Evolutionary conservation across 1,140 invertebrate species (phyloP), one percentile per base, ranked within the genome.

Genomic region (Ceratina calcarata): DNA sequence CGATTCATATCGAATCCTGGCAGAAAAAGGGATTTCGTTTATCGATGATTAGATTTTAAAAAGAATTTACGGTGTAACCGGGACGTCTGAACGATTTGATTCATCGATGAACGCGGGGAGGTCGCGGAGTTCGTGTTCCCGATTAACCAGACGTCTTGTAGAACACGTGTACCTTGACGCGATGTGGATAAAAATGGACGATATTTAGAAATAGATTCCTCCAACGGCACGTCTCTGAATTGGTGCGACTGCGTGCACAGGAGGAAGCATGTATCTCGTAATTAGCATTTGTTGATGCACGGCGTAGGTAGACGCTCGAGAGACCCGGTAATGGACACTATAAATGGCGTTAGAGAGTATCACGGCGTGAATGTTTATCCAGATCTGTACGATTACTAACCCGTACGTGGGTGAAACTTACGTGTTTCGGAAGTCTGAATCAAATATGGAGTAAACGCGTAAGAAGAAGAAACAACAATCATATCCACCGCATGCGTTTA

Each of bases 161-260:
- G 49, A 55, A 66, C 72, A 37, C 32, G 49, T 66, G 61, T 66
- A 65, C 4, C 57, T 8, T 3, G 27, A 27, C 66, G 22, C 18
- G 49, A 10, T n/a, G 66, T 13, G 10, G 51, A 69, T 57, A 70
- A 70, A 70, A 70, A 70, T 70, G n/a, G 13, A 37, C 4, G 67
- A 57, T 70, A 70, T 20, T 57, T 70, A 37, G 67, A 70, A 57
- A 70, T 57, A 70, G 67, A 32, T 51, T 32, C 22, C 3, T 8
- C 22, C 7, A 53, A 24, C 8, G 22, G 3, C 0, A 12, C 4
- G 4, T 2, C 18, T 45, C 0, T 65, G n/a, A 65, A 66, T 49
- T 3, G 20, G 18, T 60, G 8, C n/a, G 58, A 7, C 20, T 20
- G 1, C 15, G 45, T 8, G 7, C 0, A 45, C 37, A 45, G 13